These are phyloP conservation scores for Zosterops japonicus DNA, from an alignment of 2,113 vertebrate species.

Conservation along the genomic window DNA sequence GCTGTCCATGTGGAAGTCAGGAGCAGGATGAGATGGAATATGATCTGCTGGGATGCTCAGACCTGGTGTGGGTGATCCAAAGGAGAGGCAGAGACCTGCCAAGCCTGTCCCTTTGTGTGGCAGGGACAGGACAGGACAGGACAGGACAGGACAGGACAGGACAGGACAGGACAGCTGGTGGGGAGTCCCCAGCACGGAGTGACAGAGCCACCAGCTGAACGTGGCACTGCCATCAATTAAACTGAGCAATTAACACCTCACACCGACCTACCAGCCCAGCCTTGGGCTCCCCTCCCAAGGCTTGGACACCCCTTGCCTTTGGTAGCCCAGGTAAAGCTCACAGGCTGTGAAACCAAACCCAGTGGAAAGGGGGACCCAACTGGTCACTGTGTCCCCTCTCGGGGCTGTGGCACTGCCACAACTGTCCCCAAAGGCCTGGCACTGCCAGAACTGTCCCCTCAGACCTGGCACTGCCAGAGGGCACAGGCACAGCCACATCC, in stretches of 20 bases:
- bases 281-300: background rate
- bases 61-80: background rate
- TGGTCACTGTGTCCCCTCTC: too few species aligned
- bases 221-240: background rate
- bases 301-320: background rate
- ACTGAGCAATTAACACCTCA: background rate
- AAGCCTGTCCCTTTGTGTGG: too few species aligned
- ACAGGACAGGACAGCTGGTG: background rate
- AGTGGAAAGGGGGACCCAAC: background rate
- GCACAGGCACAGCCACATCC: too few species aligned
- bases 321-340: background rate
- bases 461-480: too few species aligned
- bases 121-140: background rate
- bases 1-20: background rate
- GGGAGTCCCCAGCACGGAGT: background rate
- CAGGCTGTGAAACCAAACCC: background rate
- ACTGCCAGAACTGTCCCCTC: too few species aligned
- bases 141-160: background rate
- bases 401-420: too few species aligned
- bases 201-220: background rate
- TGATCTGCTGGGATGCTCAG: background rate
- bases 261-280: background rate
- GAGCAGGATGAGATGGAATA: accelerated
- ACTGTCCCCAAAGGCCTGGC: too few species aligned
- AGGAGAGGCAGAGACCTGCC: background rate